Evolutionary conservation across 2,797 vertebrate species (phyloP).

Genomic region (Tokudaia muenninki): DNA sequence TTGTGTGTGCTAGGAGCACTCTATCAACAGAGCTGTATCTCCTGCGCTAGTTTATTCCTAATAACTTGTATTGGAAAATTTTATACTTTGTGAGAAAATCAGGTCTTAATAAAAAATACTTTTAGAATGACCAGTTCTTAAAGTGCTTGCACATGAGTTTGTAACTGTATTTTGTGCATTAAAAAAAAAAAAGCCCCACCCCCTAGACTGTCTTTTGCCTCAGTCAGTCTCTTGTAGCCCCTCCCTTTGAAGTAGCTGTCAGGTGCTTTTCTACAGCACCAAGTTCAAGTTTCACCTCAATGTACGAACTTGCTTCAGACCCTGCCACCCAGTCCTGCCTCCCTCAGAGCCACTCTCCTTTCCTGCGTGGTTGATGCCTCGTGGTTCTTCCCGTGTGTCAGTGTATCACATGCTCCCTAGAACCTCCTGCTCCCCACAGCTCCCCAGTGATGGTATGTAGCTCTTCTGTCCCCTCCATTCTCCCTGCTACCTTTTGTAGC

Average conservation of each 20-base stretch:
- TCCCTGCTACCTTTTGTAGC: neutral
- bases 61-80: neutral
- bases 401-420: neutral
- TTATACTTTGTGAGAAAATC: constrained; percentile 33
- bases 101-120: constrained; percentile 8
- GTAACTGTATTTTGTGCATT: neutral
- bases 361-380: neutral
- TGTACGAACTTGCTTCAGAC: neutral
- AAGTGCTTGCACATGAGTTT: neutral
- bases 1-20: neutral
- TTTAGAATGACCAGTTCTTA: neutral
- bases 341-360: neutral
- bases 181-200: neutral
- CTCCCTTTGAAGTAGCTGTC: neutral
- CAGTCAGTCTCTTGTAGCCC: no score
- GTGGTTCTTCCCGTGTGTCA: neutral
- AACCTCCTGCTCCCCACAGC: no score
- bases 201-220: neutral
- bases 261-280: neutral
- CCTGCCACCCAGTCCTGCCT: neutral
- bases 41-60: neutral
- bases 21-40: neutral
- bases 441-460: neutral
- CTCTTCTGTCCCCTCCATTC: neutral
- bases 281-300: neutral